Evolutionary conservation across 2,888 invertebrate species (phyloP).

Genomic region (Caenorhabditis sp.): DNA sequence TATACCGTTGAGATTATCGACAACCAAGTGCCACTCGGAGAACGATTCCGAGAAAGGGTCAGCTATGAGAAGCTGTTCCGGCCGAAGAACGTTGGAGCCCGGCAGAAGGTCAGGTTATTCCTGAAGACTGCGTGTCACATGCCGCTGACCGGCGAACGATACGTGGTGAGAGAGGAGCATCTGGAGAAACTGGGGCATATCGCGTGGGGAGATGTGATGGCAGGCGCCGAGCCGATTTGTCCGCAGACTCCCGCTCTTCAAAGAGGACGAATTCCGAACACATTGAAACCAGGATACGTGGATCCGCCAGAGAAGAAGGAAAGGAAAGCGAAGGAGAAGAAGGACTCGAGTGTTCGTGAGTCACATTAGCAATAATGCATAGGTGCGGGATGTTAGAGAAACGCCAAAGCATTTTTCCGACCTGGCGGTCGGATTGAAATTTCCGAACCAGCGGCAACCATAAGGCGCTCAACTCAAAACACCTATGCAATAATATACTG

Average conservation of each 20-base stretch:
- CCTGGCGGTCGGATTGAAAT: too few relatives aligned
- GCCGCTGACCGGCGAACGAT: slow-evolving; percentile 43
- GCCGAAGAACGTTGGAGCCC: slow-evolving; percentile 52
- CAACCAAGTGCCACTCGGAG: slow-evolving; percentile 7
- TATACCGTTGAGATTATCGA: slow-evolving; percentile 44
- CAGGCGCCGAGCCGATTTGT: slow-evolving; percentile 66
- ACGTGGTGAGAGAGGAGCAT: slow-evolving; percentile 54
- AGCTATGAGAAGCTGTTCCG: slow-evolving; percentile 50
- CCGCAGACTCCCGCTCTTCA: slow-evolving; percentile 66
- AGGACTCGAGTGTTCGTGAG: slow-evolving; percentile 36
- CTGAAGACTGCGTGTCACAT: slow-evolving; percentile 64
- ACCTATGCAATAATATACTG: too few relatives aligned
- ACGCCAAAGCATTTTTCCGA: too few relatives aligned
- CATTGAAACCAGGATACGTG: slow-evolving; percentile 34
- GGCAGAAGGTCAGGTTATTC: slow-evolving; percentile 65
- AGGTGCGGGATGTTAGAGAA: too few relatives aligned
- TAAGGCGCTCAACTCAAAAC: too few relatives aligned
- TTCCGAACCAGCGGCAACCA: too few relatives aligned
- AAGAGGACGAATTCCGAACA: slow-evolving; percentile 62
- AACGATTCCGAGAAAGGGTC: slow-evolving; percentile 51
- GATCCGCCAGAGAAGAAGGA: slow-evolving; percentile 31
- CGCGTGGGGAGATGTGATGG: slow-evolving; percentile 61
- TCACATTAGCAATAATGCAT: too few relatives aligned
- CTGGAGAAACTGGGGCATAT: slow-evolving; percentile 49
- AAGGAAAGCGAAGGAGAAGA: slow-evolving; percentile 36